Percentiles rank a stretch among this genome's conserved stretches.
Conservation (phyloP, 2,113 vertebrate species). For the Alethe castanea region DNA sequence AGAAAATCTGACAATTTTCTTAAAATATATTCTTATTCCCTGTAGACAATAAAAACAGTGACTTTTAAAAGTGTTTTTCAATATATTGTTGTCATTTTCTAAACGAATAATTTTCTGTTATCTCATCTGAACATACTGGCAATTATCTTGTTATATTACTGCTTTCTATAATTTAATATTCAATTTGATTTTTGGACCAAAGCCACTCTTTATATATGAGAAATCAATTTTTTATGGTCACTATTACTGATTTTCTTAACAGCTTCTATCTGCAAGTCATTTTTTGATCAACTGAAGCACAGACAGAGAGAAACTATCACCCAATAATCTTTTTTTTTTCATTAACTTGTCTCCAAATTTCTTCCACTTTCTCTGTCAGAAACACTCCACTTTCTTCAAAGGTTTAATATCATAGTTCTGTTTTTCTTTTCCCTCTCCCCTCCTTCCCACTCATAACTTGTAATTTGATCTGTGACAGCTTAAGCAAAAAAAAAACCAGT, state of each 20-base stretch:
- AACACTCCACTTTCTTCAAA: neutral
- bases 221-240: slow-evolving; percentile 21
- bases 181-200: slow-evolving; percentile 6
- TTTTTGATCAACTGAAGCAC: neutral
- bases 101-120: neutral
- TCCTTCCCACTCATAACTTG: slow-evolving; percentile 9
- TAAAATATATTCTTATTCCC: neutral
- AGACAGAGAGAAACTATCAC: neutral
- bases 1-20: neutral
- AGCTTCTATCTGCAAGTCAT: neutral
- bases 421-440: neutral
- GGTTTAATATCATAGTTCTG: neutral
- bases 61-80: neutral
- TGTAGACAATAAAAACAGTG: neutral
- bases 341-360: neutral
- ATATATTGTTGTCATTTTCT: neutral
- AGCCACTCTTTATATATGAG: neutral
- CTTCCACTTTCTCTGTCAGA: neutral
- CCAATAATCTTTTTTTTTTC: neutral
- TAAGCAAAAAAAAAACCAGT: neutral
- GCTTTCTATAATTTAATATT: slow-evolving; percentile 41
- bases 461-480: slow-evolving; percentile 18
- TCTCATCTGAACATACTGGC: neutral
- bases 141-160: neutral
- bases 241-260: neutral